Evolutionary conservation across 1,140 invertebrate genomes (phyloP).

Genomic region (Proales similis): DNA sequence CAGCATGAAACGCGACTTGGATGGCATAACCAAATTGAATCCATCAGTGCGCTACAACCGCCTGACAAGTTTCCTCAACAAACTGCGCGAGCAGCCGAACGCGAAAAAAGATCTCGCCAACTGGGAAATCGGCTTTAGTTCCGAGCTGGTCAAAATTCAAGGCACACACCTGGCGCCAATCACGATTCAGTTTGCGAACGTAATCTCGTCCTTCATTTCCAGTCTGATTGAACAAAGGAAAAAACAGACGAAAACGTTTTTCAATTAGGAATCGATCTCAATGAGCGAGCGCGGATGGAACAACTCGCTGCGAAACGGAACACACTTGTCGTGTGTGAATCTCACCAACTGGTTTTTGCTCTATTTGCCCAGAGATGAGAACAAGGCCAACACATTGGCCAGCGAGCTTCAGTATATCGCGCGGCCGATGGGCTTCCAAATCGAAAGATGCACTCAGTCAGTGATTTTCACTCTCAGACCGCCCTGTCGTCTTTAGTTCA

Average conservation of each 20-base stretch:
- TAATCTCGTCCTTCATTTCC: too few relatives aligned
- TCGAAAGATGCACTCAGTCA: too few relatives aligned
- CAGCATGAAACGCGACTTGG: conserved; percentile 32
- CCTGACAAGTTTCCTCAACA: conserved; percentile 23
- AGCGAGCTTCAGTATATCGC: conserved; percentile 4
- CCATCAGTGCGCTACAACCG: conserved; percentile 3
- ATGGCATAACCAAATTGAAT: conserved; percentile 20
- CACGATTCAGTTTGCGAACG: conserved; percentile 22
- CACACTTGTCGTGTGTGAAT: not conserved
- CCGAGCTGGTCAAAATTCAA: conserved; percentile 12
- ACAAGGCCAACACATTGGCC: conserved; percentile 10
- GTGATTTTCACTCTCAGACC: too few relatives aligned
- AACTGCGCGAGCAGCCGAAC: conserved; percentile 42
- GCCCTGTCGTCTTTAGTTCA: too few relatives aligned
- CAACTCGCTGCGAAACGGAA: conserved; percentile 20
- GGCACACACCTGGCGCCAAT: conserved; percentile 21
- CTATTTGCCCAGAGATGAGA: conserved; percentile 14
- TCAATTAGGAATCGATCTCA: too few relatives aligned
- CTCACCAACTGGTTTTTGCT: conserved; percentile 37
- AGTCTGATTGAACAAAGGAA: too few relatives aligned
- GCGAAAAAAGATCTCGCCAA: conserved; percentile 63
- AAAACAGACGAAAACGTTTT: too few relatives aligned
- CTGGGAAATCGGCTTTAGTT: conserved; percentile 57
- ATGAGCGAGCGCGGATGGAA: conserved; percentile 31
- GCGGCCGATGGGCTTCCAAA: conserved; percentile 31